A percentile compares a stretch with the other conserved stretches of the same genome.
phyloP scores from a whole-genome alignment of 92 coral and sea anemone species.

The Palythoa grandis region DNA sequence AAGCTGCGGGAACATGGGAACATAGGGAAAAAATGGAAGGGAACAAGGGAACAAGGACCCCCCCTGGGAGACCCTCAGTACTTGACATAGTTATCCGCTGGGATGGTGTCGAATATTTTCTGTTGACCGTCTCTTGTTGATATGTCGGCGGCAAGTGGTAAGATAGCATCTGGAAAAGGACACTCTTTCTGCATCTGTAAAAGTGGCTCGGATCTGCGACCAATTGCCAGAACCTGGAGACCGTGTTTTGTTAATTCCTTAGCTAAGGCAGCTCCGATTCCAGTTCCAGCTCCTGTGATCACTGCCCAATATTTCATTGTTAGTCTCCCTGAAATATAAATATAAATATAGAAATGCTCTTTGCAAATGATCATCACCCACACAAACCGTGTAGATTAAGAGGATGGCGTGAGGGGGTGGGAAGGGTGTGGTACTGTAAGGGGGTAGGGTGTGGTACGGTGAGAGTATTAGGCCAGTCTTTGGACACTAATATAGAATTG shows the following conservation, averaged over 20 bases:
- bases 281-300: slow-evolving; percentile 62
- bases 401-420: no score
- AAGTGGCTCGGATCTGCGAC: slow-evolving; percentile 49
- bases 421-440: no score
- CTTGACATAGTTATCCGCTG: slow-evolving; percentile 48
- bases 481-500: no score
- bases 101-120: slow-evolving; percentile 57
- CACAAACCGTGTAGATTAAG: no score
- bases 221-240: slow-evolving; percentile 44
- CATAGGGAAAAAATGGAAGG: no score
- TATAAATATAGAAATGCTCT: background rate
- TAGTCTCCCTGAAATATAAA: background rate
- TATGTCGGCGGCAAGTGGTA: slow-evolving; percentile 54
- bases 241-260: slow-evolving; percentile 49
- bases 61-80: no score
- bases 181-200: slow-evolving; percentile 39
- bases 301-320: slow-evolving; percentile 58
- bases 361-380: no score
- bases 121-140: slow-evolving; percentile 51
- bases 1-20: no score
- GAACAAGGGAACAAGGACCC: no score
- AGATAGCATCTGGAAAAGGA: slow-evolving; percentile 15
- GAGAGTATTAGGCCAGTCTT: no score
- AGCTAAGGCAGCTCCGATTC: slow-evolving; percentile 59
- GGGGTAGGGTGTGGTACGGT: no score